Evolutionary conservation across 2,888 invertebrate genomes (phyloP), one percentile per base, ranked within the genome.

Genomic region (Apamea crenata): DNA sequence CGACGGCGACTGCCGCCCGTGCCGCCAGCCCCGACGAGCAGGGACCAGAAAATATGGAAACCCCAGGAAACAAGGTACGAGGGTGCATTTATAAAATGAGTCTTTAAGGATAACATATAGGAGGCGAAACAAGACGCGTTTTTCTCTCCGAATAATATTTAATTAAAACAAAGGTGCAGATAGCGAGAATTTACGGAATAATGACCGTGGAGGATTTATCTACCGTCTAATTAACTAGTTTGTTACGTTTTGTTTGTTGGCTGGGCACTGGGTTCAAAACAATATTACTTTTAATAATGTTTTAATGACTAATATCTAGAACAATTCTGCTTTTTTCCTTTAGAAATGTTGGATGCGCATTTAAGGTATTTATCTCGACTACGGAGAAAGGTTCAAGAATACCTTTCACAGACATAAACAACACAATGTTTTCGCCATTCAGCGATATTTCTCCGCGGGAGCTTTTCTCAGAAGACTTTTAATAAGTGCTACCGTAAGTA

Each of bases 1-100:
- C 88, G 91, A 86, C 89, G 88, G 87, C 92, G 88, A 90, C 89
- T 89, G 29, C 29, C 86, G 87, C 73, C 36, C 56, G 40, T 6
- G 25, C 80, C 80, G 70, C 75, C 72, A 74, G 29, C 67, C 74
- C 79, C 67, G 59, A 47, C 67, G 61, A 74, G 40, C 66, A 56
- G 56, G 70, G 36, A 73, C 66, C 82, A 74, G 77, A 72, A 74
- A 78, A 81, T 81, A 81, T 80, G 89, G 87, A 76, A 87, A 88
- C 79, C 77, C 82, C 87, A 74, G 79, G 76, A 81, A 88, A 80
- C 82, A 81, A 89, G 81, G 77, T 53, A 83, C 77, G 84, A 72
- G 82, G 82, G 84, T 85, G 83, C 79, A 83, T 85, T 87, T 83
- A 85, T 81, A 83, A 83, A 86, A 86, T 32, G 76, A 75, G 78